Conservation (phyloP, 1,140 invertebrate genomes). For the Drosophila tani region DNA sequence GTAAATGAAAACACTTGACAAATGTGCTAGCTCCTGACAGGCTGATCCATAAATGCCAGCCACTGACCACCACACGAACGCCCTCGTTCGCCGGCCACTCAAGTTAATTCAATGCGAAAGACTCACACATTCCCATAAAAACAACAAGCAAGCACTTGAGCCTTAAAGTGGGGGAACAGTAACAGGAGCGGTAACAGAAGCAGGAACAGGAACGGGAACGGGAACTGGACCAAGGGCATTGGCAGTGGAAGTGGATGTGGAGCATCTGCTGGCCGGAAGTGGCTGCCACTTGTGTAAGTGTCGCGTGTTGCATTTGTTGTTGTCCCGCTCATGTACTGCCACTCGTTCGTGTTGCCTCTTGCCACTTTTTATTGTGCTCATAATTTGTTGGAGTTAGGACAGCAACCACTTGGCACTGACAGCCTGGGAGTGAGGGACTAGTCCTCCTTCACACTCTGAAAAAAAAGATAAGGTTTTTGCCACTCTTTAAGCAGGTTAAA, state of each 20-base stretch:
- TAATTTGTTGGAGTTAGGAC: constrained; percentile 69
- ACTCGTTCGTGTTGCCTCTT: constrained; percentile 33
- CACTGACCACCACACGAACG: constrained; percentile 58
- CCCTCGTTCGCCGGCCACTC: constrained; percentile 46
- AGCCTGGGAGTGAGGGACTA: constrained; percentile 24
- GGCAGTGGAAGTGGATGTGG: constrained; percentile 28
- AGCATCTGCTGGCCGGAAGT: constrained; percentile 56
- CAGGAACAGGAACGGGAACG: constrained; percentile 5
- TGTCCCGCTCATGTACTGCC: constrained; percentile 36
- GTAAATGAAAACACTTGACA: constrained; percentile 61
- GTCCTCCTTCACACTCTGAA: neutral
- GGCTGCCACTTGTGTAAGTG: constrained; percentile 58
- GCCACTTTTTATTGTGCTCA: constrained; percentile 67
- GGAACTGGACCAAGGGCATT: constrained; percentile 33
- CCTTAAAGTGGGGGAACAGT: constrained; percentile 19
- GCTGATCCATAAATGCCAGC: constrained; percentile 72
- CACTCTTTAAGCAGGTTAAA: neutral
- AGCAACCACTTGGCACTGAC: constrained; percentile 49
- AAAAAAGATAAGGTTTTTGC: neutral
- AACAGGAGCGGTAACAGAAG: constrained; percentile 2
- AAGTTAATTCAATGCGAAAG: constrained; percentile 73
- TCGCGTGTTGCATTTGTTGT: constrained; percentile 50
- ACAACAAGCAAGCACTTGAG: constrained; percentile 42
- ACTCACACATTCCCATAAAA: constrained; percentile 51
- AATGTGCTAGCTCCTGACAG: constrained; percentile 45